Percentiles rank a stretch among this genome's conserved stretches.
phyloP scores from a whole-genome alignment of 2,113 vertebrate genomes.

The Lepus europaeus region DNA sequence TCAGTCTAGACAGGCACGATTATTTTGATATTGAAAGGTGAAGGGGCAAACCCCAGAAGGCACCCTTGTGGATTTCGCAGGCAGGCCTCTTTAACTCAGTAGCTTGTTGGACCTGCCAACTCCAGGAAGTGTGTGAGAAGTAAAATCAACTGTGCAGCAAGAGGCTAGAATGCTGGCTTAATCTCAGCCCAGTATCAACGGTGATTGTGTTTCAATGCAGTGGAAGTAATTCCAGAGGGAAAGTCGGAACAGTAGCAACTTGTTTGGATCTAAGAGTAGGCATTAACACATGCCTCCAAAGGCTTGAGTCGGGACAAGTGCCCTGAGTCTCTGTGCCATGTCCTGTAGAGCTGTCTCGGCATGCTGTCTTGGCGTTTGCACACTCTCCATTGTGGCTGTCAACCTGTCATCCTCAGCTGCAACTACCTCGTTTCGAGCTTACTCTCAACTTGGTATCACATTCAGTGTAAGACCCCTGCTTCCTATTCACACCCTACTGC shows the following conservation, averaged over 20 bases:
- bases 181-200: not conserved
- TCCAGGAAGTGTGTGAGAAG: not conserved
- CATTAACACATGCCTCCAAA: not conserved
- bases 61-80: not conserved
- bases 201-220: not conserved
- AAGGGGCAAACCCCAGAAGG: not conserved
- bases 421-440: not conserved
- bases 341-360: not conserved
- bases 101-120: conserved; percentile 7
- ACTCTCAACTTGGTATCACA: not conserved
- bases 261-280: not conserved
- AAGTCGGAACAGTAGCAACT: not conserved
- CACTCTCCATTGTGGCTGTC: not conserved
- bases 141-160: not conserved
- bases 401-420: not conserved
- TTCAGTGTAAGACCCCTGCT: not conserved
- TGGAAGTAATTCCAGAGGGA: not conserved
- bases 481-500: not conserved
- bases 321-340: too few relatives aligned
- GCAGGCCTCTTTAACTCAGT: not conserved
- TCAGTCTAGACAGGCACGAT: conserved; percentile 14
- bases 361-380: not conserved
- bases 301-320: not conserved
- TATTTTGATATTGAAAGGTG: not conserved
- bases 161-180: not conserved